Evolutionary conservation across 2,888 invertebrate species (phyloP), one percentile per base, ranked within the genome.

Genomic region (Ophion ellenae): DNA sequence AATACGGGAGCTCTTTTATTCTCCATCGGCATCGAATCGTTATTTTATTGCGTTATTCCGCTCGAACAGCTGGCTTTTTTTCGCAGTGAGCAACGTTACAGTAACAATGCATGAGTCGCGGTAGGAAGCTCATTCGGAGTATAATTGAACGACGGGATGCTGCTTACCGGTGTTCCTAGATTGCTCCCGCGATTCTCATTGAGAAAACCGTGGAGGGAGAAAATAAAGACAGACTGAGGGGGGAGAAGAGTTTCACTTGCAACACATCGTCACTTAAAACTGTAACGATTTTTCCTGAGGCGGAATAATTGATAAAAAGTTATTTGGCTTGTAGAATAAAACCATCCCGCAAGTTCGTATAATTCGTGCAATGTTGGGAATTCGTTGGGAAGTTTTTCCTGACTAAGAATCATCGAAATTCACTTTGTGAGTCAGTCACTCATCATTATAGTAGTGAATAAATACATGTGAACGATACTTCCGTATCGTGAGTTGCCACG

Each of bases 61-160:
- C 78, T 84, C 74, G 84, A 81, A 88, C 91, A 91, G 92, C 91
- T 91, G 91, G 87, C 88, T 59, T 59, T 86, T 86, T 28, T 86
- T 53, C 28, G 61, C 20, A 61, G 71, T 78, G 11, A 20, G 83
- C 28, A 75, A 85, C 53, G 75, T 84, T 79, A 20, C 76, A 81
- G 84, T 83, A 85, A 90, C 91, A 90, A 91, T 90, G 87, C 80
- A 69, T 64, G 53, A 73, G 53, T 78, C 91, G 63, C 91, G 83
- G 89, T 88, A 84, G 90, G 89, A 86, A 84, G 81, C 87, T 88
- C 87, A 89, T 91, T 90, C 89, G 88, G 67, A 84, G 88, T 88
- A 90, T 91, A 91, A 92, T 92, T 90, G 90, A 90, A 77, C 91
- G 78, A 78, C 91, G 88, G 91, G 91, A 85, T 85, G 79, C 84